Percentiles rank a stretch among this genome's conserved stretches.
Conservation (phyloP, 1,140 invertebrate genomes). For the Drosophila fuyamai region DNA sequence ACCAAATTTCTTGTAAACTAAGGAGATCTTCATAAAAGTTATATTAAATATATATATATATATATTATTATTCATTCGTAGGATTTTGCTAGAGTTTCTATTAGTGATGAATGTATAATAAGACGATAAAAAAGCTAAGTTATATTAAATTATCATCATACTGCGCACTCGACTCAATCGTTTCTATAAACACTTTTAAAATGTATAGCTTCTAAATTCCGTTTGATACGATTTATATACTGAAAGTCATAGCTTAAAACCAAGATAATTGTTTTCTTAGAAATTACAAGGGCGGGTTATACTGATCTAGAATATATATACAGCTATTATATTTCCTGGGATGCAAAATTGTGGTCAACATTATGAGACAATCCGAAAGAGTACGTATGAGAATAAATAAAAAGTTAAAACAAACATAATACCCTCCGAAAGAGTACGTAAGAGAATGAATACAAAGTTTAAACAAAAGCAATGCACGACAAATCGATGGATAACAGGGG, state of each 20-base stretch:
- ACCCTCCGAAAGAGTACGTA: neutral
- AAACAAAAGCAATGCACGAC: slow-evolving; percentile 31
- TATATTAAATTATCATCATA: neutral
- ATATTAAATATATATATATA: too few relatives aligned
- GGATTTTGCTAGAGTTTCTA: too few relatives aligned
- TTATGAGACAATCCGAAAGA: too few relatives aligned
- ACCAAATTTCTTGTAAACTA: neutral
- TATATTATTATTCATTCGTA: too few relatives aligned
- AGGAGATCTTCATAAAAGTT: neutral
- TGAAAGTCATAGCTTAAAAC: neutral
- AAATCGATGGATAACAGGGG: slow-evolving; percentile 22
- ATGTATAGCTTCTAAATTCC: neutral
- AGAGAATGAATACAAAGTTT: neutral
- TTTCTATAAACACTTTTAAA: neutral
- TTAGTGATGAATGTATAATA: too few relatives aligned
- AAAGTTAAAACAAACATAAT: neutral
- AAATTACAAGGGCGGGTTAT: neutral
- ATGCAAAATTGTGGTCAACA: too few relatives aligned
- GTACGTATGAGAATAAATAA: too few relatives aligned
- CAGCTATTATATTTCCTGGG: too few relatives aligned
- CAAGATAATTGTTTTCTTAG: neutral
- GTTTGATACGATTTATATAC: neutral
- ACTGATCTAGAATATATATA: neutral
- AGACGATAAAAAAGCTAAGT: neutral
- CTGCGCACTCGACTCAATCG: neutral